Conservation (phyloP, 64 coral and sea anemone genomes). For the Platygyra sinensis region DNA sequence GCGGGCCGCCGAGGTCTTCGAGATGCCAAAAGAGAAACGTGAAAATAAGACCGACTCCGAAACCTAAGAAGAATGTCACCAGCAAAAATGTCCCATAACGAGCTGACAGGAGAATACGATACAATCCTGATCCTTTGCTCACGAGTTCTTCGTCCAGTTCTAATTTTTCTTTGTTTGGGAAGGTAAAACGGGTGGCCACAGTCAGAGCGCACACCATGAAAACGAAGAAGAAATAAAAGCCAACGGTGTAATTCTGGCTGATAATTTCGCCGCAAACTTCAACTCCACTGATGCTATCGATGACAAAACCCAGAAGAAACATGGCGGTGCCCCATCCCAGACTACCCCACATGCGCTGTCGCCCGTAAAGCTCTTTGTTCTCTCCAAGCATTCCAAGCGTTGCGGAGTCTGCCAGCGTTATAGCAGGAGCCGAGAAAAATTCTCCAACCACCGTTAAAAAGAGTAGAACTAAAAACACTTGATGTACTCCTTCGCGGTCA, state of each 20-base stretch:
- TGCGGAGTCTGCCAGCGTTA: constrained; percentile 95
- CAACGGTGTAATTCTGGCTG: constrained; percentile 96
- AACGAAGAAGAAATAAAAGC: constrained; percentile 99
- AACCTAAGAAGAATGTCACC: constrained; percentile 96
- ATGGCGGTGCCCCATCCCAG: constrained; percentile 96
- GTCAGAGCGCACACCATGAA: constrained; percentile 93
- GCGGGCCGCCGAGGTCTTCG: constrained; percentile 94
- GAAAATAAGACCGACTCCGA: constrained; percentile 91
- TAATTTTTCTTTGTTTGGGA: constrained; percentile 64
- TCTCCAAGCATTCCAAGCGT: constrained; percentile 94
- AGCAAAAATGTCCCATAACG: constrained; percentile 86
- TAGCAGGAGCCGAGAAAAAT: constrained; percentile 98
- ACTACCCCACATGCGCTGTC: constrained; percentile 95
- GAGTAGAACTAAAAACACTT: constrained; percentile 94
- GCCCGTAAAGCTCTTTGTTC: constrained; percentile 95
- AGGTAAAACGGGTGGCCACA: constrained; percentile 93
- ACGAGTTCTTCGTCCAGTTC: not conserved
- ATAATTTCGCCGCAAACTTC: constrained; percentile 97
- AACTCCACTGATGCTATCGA: constrained; percentile 91
- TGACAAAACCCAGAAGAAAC: constrained; percentile 97
- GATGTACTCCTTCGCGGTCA: constrained; percentile 87
- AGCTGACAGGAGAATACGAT: constrained; percentile 71
- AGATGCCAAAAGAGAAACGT: constrained; percentile 99
- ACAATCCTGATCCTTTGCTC: constrained; percentile 55
- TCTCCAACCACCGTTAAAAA: constrained; percentile 94